Evolutionary conservation across 2,797 vertebrate genomes (phyloP), one percentile per base, ranked within the genome.

Genomic region (Siniperca scherzeri): DNA sequence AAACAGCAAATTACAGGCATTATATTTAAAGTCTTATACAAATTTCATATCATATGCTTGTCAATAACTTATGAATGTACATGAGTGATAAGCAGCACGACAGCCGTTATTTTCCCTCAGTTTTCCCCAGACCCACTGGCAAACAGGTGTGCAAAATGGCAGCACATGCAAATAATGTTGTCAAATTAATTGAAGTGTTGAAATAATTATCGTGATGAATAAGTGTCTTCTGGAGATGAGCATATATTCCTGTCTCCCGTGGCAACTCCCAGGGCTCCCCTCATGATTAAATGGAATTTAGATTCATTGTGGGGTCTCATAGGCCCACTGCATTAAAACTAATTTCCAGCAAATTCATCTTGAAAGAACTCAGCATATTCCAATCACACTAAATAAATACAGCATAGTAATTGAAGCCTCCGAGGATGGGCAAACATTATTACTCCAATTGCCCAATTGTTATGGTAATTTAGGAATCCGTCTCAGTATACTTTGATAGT

Each of bases 351-450:
- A 82, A 90, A 91, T 94, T 92, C 77, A 69, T 94, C 84, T 86
- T 89, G 92, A 94, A 94, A 94, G 88, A 82, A 77, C 59, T 77
- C 83, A 36, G 83, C 81, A 72, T 90, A 89, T 92, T 93, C 90
- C 89, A 93, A 91, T 95, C 93, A 90, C 82, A 91, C 83, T 92
- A 93, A 93, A 95, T 94, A 95, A 95, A 94, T 92, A 94, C 90
- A 76, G 74, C 64, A 46, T 70, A 48, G 74, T 95, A 94, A 95
- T 93, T 94, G 89, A 91, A 81, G 90, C 81, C 88, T 91, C 87
- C 76, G 40, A 92, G 91, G 84, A 92, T 90, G 78, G 82, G 86
- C 91, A 94, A 91, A 89, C 84, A 84, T 94, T 93, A 92, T 92
- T 92, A 91, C 90, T 93, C 71, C 74, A 85, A 90, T 93, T 92